phyloP scores from a whole-genome alignment of 2,888 invertebrate genomes.

The Sympetrum striolatum region DNA sequence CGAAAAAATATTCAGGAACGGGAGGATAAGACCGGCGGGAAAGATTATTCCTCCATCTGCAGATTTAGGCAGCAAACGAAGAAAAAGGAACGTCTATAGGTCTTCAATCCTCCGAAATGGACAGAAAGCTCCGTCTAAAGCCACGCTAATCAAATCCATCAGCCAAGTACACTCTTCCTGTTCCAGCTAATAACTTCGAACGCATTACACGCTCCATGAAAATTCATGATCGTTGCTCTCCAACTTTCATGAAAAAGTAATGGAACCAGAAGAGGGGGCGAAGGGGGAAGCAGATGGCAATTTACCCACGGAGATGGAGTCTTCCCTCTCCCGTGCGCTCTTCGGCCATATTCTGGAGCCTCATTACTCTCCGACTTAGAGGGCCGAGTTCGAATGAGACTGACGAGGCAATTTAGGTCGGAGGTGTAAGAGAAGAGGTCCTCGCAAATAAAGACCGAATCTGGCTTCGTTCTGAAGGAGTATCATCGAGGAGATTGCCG shows the following conservation, averaged over 20 bases:
- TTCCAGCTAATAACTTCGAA: constrained; percentile 15
- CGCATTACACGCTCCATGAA: constrained; percentile 28
- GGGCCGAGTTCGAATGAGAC: not conserved
- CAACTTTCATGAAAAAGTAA: constrained; percentile 24
- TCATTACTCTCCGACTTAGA: not conserved
- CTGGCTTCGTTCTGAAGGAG: no score
- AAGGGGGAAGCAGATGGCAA: constrained; percentile 1
- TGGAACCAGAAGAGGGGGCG: not conserved
- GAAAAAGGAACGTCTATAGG: not conserved
- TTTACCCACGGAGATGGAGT: constrained; percentile 28
- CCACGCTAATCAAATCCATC: not conserved
- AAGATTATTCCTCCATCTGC: not conserved
- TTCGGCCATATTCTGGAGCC: not conserved
- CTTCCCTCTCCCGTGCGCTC: not conserved
- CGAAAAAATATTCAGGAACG: no score
- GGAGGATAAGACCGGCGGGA: no score
- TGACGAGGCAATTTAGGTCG: not conserved
- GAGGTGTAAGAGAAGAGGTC: not conserved
- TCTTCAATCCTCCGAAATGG: not conserved
- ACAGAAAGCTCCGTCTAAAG: not conserved
- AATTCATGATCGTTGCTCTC: constrained; percentile 27
- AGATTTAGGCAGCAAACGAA: not conserved
- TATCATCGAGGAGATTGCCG: no score
- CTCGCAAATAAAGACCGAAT: not conserved
- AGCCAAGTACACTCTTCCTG: not conserved